phyloP scores from a whole-genome alignment of 2,888 invertebrate genomes.

The Adineta ricciae region DNA sequence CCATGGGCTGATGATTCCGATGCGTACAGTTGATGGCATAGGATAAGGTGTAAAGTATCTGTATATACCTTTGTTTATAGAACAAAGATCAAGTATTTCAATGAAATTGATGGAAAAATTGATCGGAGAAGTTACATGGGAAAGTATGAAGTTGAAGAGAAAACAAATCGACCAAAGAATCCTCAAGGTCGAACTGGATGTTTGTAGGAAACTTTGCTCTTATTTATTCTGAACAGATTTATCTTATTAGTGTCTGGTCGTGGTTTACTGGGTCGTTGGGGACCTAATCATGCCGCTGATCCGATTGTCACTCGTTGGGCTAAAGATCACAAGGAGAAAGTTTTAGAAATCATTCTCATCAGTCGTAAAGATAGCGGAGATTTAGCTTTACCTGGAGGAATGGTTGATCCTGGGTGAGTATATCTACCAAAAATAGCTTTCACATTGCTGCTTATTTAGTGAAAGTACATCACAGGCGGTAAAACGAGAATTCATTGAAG shows the following conservation, averaged over 20 bases:
- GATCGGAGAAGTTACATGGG: conserved; percentile 29
- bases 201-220: background rate
- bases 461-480: background rate
- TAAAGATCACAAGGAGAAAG: conserved; percentile 36
- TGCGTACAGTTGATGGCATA: background rate
- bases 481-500: background rate
- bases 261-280: conserved; percentile 76
- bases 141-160: conserved; percentile 19
- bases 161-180: conserved; percentile 54
- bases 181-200: conserved; percentile 78
- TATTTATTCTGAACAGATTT: background rate
- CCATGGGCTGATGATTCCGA: conserved; percentile 22
- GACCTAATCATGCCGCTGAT: conserved; percentile 85
- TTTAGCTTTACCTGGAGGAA: conserved; percentile 83
- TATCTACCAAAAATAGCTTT: no score
- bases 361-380: conserved; percentile 73
- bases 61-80: background rate
- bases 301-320: background rate
- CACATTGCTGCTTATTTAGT: background rate
- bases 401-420: conserved; percentile 73
- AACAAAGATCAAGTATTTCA: conserved; percentile 20
- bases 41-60: no score
- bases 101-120: background rate
- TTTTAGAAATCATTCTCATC: conserved; percentile 71
- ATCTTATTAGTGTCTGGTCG: conserved; percentile 47